Percentiles rank a stretch among this genome's conserved stretches.
Evolutionary conservation across 2,888 invertebrate genomes (phyloP).

Genomic region (Sclerodermus sp.): DNA sequence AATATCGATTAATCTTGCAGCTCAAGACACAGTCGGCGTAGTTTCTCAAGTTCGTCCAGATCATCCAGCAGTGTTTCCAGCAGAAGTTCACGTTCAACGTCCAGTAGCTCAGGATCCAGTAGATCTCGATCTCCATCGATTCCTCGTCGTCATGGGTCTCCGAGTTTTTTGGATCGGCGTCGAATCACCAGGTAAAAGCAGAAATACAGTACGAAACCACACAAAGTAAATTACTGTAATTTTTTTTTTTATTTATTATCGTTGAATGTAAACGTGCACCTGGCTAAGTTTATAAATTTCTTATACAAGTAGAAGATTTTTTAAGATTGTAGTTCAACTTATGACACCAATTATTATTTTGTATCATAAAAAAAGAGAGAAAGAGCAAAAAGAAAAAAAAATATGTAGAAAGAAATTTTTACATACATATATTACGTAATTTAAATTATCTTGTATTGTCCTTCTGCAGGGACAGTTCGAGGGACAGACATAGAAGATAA

Average conservation of each 20-base stretch:
- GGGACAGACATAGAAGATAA: conserved; percentile 54
- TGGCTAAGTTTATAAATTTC: too few species aligned
- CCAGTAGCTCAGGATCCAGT: conserved; percentile 51
- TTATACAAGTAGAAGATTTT: too few species aligned
- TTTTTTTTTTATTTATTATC: too few species aligned
- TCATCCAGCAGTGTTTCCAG: conserved; percentile 63
- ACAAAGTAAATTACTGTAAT: conserved; percentile 15
- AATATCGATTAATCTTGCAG: not conserved
- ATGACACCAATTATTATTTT: too few species aligned
- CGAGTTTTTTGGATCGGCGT: conserved; percentile 89
- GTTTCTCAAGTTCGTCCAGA: conserved; percentile 51
- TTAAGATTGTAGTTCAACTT: too few species aligned
- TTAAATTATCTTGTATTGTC: conserved; percentile 43
- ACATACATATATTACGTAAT: too few species aligned
- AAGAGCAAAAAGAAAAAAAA: too few species aligned
- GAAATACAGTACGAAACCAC: not conserved
- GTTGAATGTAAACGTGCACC: too few species aligned
- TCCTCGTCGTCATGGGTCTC: conserved; percentile 88
- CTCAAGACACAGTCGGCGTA: conserved; percentile 47
- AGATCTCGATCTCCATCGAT: conserved; percentile 85
- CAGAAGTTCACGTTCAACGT: conserved; percentile 61
- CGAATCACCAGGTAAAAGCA: conserved; percentile 86
- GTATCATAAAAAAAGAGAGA: too few species aligned
- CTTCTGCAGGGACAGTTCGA: conserved; percentile 53
- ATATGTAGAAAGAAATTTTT: too few species aligned